phyloP scores from a whole-genome alignment of 2,888 invertebrate genomes.

The Oxystoma pomonae region DNA sequence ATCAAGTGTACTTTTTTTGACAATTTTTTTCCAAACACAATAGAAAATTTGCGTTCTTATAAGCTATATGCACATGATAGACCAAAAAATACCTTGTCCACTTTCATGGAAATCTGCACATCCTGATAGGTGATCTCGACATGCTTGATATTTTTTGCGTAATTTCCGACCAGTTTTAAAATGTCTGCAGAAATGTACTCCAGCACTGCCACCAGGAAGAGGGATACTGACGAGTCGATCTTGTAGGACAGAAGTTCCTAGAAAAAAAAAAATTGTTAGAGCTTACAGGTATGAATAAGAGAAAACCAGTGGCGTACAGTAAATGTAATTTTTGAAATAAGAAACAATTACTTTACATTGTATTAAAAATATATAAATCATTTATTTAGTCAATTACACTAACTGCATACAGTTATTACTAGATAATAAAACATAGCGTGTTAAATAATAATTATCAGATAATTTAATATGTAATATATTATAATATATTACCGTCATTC shows the following conservation, averaged over 20 bases:
- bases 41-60: too few relatives aligned
- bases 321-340: neutral
- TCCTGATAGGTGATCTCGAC: slow-evolving; percentile 89
- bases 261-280: too few relatives aligned
- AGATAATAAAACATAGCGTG: too few relatives aligned
- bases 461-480: too few relatives aligned
- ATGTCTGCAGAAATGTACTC: slow-evolving; percentile 96
- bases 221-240: slow-evolving; percentile 80
- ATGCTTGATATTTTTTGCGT: slow-evolving; percentile 94
- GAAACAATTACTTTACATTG: too few relatives aligned
- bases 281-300: slow-evolving; percentile 4
- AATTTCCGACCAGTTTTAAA: slow-evolving; percentile 92
- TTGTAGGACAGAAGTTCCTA: slow-evolving; percentile 85
- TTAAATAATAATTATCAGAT: too few relatives aligned
- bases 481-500: too few relatives aligned
- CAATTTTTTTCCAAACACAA: too few relatives aligned
- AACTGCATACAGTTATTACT: too few relatives aligned
- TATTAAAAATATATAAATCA: neutral
- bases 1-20: too few relatives aligned
- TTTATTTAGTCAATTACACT: neutral
- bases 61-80: too few relatives aligned
- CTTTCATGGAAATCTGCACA: slow-evolving; percentile 96
- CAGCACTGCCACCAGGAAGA: slow-evolving; percentile 88
- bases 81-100: slow-evolving; percentile 94
- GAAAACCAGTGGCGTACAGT: neutral